Conservation (phyloP, 2,797 vertebrate species). For the Sebastiscus tertius region DNA sequence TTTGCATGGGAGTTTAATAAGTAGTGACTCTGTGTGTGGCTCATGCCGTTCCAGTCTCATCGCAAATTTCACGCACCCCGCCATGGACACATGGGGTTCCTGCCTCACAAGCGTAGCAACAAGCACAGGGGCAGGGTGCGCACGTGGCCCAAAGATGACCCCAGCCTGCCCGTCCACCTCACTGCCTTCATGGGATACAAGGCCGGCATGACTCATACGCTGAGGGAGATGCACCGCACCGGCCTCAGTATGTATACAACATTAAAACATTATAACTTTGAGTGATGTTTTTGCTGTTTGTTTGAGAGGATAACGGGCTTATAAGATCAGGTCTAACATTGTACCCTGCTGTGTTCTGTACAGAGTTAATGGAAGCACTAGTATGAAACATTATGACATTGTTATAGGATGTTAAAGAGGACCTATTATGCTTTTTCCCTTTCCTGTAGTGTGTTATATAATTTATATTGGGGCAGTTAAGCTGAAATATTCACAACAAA, state of each 20-base stretch:
- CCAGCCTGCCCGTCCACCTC: conserved; percentile 90
- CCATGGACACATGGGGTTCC: conserved; percentile 93
- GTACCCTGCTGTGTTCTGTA: neutral
- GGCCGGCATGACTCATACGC: conserved; percentile 94
- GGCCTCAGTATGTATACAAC: conserved; percentile 87
- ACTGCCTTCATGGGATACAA: conserved; percentile 95
- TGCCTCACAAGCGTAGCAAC: conserved; percentile 89
- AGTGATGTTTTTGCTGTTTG: neutral
- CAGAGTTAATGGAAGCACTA: neutral
- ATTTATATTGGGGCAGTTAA: too few relatives aligned
- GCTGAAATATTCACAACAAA: too few relatives aligned
- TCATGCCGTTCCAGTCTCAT: conserved; percentile 85
- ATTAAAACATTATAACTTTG: neutral
- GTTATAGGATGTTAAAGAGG: neutral
- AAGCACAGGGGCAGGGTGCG: conserved; percentile 90
- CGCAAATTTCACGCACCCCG: conserved; percentile 95
- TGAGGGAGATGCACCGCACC: conserved; percentile 89
- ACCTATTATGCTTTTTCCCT: too few relatives aligned
- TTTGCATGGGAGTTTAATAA: neutral
- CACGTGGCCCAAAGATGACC: conserved; percentile 92
- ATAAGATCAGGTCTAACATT: neutral
- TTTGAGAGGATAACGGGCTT: neutral
- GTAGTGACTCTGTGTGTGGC: neutral
- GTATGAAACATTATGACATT: neutral
- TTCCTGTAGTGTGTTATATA: too few relatives aligned